Evolutionary conservation across 2,888 invertebrate species (phyloP), one percentile per base, ranked within the genome.

Genomic region (Brachypterus glaber): DNA sequence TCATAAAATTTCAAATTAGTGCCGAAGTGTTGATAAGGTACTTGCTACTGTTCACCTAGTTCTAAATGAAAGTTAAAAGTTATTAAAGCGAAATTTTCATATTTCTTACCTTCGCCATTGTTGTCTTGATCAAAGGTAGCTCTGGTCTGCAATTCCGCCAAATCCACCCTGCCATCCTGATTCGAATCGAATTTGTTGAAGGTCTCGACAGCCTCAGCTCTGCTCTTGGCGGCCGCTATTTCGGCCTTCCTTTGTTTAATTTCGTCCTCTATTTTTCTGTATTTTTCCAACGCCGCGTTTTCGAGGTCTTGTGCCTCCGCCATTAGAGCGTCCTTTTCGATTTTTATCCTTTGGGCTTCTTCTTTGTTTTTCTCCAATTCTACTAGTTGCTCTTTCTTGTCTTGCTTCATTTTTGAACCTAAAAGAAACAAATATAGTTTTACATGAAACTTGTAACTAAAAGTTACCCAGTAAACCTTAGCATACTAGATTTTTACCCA

Each of bases 51-150:
- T n/a, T n/a, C n/a, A n/a, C n/a, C n/a, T n/a, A n/a, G n/a, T n/a
- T n/a, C n/a, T n/a, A n/a, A n/a, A n/a, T n/a, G n/a, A n/a, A n/a
- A n/a, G n/a, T n/a, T n/a, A n/a, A n/a, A n/a, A n/a, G n/a, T n/a
- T n/a, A n/a, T n/a, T n/a, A n/a, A n/a, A 9, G 24, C 9, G 24
- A 21, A 21, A 8, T 21, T 21, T 21, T 8, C 9, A 7, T 21
- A n/a, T n/a, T n/a, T n/a, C 29, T 40, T 50, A 62, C 63, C 62
- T 52, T 76, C 76, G 5, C 93, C 95, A 70, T 95, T 83, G 43
- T 79, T 78, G 65, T 97, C 84, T 51, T 79, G 82, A 68, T 97
- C 97, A 67, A 97, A 89, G 30, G 77, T 79, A 53, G 73, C 70
- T 40, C 80, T 77, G 2, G 76, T 71, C 66, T 81, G 78, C 4